Percentiles rank a stretch among this genome's conserved stretches.
Evolutionary conservation across 2,888 invertebrate genomes (phyloP).

Genomic region (Agonopterix alstromeriana): DNA sequence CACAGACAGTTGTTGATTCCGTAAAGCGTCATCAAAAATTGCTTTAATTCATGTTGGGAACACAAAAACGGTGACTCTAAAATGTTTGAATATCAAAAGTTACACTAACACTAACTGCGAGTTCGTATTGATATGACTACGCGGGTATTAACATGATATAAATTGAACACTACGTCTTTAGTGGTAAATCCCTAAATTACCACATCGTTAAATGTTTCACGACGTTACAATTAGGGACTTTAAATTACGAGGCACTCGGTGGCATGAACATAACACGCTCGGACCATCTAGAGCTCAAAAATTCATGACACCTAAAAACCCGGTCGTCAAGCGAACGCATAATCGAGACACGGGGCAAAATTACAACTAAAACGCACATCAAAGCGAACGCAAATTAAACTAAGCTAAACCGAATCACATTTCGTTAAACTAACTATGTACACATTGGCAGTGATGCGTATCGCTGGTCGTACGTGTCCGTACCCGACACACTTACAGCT

Average conservation of each 20-base stretch:
- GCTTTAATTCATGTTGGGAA: conserved; percentile 25
- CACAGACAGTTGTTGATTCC: conserved; percentile 54
- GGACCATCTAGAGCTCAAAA: neutral
- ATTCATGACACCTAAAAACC: neutral
- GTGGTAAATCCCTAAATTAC: conserved; percentile 4
- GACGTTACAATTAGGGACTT: conserved; percentile 2
- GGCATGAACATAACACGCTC: conserved; percentile 14
- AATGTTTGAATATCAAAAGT: conserved; percentile 5
- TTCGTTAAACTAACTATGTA: conserved; percentile 47
- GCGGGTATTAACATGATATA: conserved; percentile 33
- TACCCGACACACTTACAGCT: conserved; percentile 11
- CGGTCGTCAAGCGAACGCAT: conserved; percentile 28
- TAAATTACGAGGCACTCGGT: conserved; percentile 52
- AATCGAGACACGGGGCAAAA: conserved; percentile 25
- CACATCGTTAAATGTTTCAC: no score
- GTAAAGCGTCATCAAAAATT: conserved; percentile 32
- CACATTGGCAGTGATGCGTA: conserved; percentile 66
- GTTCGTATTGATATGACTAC: conserved; percentile 47
- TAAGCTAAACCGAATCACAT: conserved; percentile 25
- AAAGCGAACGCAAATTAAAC: conserved; percentile 37
- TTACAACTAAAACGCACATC: conserved; percentile 21
- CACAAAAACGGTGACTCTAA: conserved; percentile 27
- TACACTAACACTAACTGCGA: conserved; percentile 32
- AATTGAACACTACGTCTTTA: conserved; percentile 48
- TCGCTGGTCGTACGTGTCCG: conserved; percentile 59